Base-by-base conservation (phyloP, 1,140 invertebrate genomes). In the Pissodes strobi region DNA sequence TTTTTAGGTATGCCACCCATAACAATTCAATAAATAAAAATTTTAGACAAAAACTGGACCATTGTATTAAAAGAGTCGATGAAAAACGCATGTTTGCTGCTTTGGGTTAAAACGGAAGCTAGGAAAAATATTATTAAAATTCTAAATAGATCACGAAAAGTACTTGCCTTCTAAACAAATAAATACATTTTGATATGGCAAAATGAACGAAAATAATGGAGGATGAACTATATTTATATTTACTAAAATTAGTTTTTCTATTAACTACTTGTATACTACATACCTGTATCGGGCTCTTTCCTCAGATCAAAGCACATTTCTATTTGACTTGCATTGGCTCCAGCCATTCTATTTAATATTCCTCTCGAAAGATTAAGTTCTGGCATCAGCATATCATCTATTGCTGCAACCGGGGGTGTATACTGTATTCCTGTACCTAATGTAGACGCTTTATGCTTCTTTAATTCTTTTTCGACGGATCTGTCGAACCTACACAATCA, bases 391-490 rank as follows among this genome's bases (percentile, higher is more conserved):
- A 27, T 27, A 2, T 39, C 30, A 19, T 30, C 49, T 5, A 18
- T n/a, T 12, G 34, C 18, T 30, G 57, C 15, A 2, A 57, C 22
- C 3, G 51, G 58, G 2, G 63, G 27, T 10, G 43, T 55, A 10
- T 67, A 59, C 8, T 49, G 43, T 6, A 61, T 45, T 9, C 25
- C 15, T 6, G 37, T 45, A 19, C 49, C 53, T 10, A 46, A 3
- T 15, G 15, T 27, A 12, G 53, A 39, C 23, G 66, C 56, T 38
- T 69, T 65, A 13, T 69, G 68, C 57, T 72, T 72, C 30, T 71
- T 61, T 9, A 78, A 48, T 51, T 77, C 74, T 34, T 74, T 69
- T 60, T 78, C 75, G 6, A 74, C 70, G 13, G 67, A 68, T 43
- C 70, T 57, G 63, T 78, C 76, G 56, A 78, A 78, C 73, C 72